Conservation (phyloP, 2,888 invertebrate genomes). For the Microplitis manilae region DNA sequence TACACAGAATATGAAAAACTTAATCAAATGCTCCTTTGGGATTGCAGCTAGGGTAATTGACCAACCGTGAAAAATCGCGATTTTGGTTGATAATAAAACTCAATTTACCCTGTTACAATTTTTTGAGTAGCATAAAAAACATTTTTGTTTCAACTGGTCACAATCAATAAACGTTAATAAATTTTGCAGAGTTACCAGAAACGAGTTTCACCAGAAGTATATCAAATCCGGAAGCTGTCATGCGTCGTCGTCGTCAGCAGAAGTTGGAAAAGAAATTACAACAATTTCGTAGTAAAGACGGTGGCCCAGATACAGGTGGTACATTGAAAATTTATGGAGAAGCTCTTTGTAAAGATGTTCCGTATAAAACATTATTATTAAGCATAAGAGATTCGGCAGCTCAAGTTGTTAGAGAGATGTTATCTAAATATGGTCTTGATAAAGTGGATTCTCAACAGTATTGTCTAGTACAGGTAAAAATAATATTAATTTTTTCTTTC, state of each 20-base stretch:
- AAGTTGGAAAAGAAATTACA: slow-evolving; percentile 97
- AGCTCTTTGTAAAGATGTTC: slow-evolving; percentile 95
- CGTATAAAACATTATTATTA: slow-evolving; percentile 96
- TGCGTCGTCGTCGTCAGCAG: slow-evolving; percentile 96
- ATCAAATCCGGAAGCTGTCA: slow-evolving; percentile 99
- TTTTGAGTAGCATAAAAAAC: too few species aligned
- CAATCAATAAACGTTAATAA: not conserved
- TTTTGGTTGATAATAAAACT: too few species aligned
- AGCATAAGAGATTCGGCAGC: slow-evolving; percentile 94
- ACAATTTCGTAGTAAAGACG: slow-evolving; percentile 95
- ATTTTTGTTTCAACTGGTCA: too few species aligned
- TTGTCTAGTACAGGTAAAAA: slow-evolving; percentile 92
- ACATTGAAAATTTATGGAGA: slow-evolving; percentile 97
- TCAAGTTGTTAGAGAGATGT: slow-evolving; percentile 94
- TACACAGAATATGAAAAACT: too few species aligned
- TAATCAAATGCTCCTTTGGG: too few species aligned
- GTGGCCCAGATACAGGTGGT: slow-evolving; percentile 94
- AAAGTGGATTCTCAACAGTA: slow-evolving; percentile 92
- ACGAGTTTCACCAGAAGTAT: slow-evolving; percentile 99
- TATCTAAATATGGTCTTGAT: slow-evolving; percentile 96
- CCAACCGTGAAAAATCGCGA: too few species aligned
- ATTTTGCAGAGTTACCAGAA: slow-evolving; percentile 88
- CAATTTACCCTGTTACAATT: too few species aligned
- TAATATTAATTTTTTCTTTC: not conserved
- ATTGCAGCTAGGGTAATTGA: too few species aligned